phyloP scores from a whole-genome alignment of 1,140 invertebrate genomes.

The Gerris buenoi region DNA sequence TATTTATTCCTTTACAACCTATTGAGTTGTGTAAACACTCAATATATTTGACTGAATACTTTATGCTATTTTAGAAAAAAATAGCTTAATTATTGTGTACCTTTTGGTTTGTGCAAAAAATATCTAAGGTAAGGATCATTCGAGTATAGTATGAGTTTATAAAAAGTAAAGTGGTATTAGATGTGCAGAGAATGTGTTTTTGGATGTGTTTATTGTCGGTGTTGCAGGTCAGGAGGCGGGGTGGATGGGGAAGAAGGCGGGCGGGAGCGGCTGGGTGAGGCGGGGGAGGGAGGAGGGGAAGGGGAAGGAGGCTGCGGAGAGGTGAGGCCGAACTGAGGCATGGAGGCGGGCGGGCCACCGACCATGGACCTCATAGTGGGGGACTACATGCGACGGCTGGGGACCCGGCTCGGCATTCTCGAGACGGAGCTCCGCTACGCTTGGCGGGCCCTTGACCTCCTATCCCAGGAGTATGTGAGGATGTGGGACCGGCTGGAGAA shows the following conservation, averaged over 20 bases:
- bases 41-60: too few relatives aligned
- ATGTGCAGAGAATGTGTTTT: too few relatives aligned
- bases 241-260: constrained; percentile 4
- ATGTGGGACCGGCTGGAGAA: constrained; percentile 88
- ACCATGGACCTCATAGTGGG: constrained; percentile 39
- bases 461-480: constrained; percentile 81
- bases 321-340: constrained; percentile 4
- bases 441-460: constrained; percentile 74
- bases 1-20: too few relatives aligned
- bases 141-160: too few relatives aligned
- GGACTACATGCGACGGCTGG: constrained; percentile 77
- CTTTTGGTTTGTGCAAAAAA: too few relatives aligned
- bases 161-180: too few relatives aligned
- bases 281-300: not conserved
- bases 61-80: too few relatives aligned
- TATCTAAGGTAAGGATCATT: too few relatives aligned
- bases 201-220: too few relatives aligned
- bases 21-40: too few relatives aligned
- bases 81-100: too few relatives aligned
- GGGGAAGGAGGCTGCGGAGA: not conserved
- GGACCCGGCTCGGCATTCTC: constrained; percentile 64
- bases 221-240: not conserved
- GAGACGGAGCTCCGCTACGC: constrained; percentile 82
- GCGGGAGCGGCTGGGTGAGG: constrained; percentile 4
- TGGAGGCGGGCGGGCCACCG: constrained; percentile 10